Percentiles rank a stretch among this genome's conserved stretches.
Evolutionary conservation across 2,797 vertebrate species (phyloP).

Genomic region (Triplophysa yarkandensis): DNA sequence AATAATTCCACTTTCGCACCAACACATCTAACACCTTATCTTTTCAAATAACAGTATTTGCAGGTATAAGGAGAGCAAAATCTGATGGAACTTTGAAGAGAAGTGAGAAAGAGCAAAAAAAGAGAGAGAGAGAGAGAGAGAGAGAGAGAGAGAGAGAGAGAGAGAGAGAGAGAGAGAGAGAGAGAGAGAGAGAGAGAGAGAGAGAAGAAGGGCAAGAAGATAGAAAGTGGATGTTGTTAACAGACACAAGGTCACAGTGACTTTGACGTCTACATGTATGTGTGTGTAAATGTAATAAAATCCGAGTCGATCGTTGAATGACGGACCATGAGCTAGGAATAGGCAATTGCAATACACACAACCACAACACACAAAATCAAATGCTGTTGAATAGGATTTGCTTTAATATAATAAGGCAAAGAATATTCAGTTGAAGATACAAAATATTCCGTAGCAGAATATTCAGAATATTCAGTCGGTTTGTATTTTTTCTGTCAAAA

Average conservation of each 20-base stretch:
- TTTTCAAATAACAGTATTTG: background rate
- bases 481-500: background rate
- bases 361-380: background rate
- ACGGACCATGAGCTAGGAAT: conserved; percentile 69
- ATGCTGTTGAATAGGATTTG: background rate
- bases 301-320: conserved; percentile 73
- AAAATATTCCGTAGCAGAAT: background rate
- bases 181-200: background rate
- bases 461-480: background rate
- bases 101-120: background rate
- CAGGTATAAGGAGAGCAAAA: no score
- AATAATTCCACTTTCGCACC: no score
- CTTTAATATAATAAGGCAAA: no score
- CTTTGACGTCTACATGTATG: conserved; percentile 63
- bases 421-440: no score
- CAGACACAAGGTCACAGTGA: conserved; percentile 73
- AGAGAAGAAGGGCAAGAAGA: conserved; percentile 19
- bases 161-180: conserved; percentile 9
- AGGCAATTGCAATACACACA: conserved; percentile 19
- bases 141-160: background rate
- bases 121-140: conserved; percentile 7
- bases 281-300: conserved; percentile 69
- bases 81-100: background rate
- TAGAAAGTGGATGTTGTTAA: conserved; percentile 59
- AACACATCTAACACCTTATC: background rate